These are phyloP conservation scores for Parascotia fuliginaria DNA, from an alignment of 2,888 invertebrate species.

Conservation along the genomic window DNA sequence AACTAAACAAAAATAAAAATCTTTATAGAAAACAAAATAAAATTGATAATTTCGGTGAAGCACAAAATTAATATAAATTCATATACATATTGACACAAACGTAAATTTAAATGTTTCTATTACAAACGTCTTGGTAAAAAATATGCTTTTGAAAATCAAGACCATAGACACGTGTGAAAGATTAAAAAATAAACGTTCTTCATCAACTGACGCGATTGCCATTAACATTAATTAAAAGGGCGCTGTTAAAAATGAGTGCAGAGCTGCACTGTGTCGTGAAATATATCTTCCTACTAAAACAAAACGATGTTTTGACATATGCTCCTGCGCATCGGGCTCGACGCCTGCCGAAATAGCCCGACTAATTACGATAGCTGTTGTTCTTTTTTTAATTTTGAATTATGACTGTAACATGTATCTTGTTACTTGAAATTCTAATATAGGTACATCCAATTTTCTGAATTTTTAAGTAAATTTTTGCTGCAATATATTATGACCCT, in stretches of 20 bases:
- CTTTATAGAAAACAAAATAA: too few species aligned
- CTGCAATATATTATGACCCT: too few species aligned
- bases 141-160: neutral
- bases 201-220: constrained; percentile 34
- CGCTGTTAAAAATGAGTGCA: constrained; percentile 40
- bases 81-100: too few species aligned
- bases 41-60: too few species aligned
- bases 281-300: constrained; percentile 48
- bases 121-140: too few species aligned
- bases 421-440: constrained; percentile 14
- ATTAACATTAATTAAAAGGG: constrained; percentile 43
- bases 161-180: constrained; percentile 22
- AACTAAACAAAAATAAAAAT: too few species aligned
- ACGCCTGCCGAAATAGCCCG: constrained; percentile 46
- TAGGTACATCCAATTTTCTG: neutral
- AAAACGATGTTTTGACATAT: constrained; percentile 54
- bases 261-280: constrained; percentile 36
- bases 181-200: constrained; percentile 32
- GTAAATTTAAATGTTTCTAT: too few species aligned
- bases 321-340: constrained; percentile 41
- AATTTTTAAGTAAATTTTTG: too few species aligned
- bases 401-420: constrained; percentile 29
- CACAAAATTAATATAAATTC: too few species aligned
- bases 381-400: constrained; percentile 41
- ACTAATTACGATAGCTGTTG: constrained; percentile 49